A percentile compares a stretch with the other conserved stretches of the same genome.
phyloP scores from a whole-genome alignment of 2,113 vertebrate species.

The Bujurquina vittata region DNA sequence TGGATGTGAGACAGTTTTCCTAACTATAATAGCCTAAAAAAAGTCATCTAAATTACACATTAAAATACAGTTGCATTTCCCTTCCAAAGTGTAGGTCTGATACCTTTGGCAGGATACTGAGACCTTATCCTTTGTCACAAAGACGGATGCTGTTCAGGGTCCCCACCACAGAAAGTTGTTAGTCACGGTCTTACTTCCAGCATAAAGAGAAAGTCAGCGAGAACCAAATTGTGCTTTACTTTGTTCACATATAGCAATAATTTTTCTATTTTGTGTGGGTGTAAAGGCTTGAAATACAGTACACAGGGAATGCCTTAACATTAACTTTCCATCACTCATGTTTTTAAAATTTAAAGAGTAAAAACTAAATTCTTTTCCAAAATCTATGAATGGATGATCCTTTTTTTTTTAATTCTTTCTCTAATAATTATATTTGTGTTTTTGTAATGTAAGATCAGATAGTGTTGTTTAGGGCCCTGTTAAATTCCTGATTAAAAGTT shows the following conservation, averaged over 20 bases:
- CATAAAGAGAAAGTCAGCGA: not conserved
- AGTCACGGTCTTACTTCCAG: not conserved
- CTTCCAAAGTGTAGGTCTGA: not conserved
- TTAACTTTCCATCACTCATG: too few species aligned
- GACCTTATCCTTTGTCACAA: not conserved
- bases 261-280: not conserved
- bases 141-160: not conserved
- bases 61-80: not conserved
- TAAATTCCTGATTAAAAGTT: not conserved
- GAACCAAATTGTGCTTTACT: not conserved
- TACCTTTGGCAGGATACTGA: not conserved
- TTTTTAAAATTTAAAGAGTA: too few species aligned
- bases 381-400: too few species aligned
- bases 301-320: too few species aligned
- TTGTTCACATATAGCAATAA: not conserved
- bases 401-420: too few species aligned
- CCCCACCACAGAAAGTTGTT: not conserved
- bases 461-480: not conserved
- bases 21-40: not conserved
- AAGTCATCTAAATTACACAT: too few species aligned
- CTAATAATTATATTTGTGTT: too few species aligned
- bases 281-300: too few species aligned
- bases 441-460: not conserved
- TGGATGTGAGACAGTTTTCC: conserved; percentile 2
- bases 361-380: too few species aligned